Conservation (phyloP, 2,888 invertebrate species). For the Rutpela maculata region DNA sequence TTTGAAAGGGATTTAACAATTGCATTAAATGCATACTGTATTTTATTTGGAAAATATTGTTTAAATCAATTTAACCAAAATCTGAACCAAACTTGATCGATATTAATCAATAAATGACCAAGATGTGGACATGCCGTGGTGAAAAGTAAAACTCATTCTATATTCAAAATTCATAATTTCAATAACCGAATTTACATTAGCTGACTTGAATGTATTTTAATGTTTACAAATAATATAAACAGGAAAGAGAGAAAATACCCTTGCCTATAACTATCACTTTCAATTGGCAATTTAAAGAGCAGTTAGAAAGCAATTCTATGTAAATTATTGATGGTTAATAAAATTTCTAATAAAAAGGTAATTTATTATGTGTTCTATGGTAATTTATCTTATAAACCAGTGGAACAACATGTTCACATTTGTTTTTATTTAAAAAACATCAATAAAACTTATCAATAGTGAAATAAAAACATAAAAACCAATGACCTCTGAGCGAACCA, state of each 20-base stretch:
- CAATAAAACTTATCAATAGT: slow-evolving; percentile 2
- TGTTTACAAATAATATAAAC: background rate
- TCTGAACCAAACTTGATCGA: too few species aligned
- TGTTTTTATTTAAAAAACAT: background rate
- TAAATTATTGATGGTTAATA: slow-evolving; percentile 16
- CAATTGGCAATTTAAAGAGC: background rate
- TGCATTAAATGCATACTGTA: too few species aligned
- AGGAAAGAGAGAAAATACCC: slow-evolving; percentile 7
- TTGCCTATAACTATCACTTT: background rate
- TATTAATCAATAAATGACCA: too few species aligned
- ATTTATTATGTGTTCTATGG: background rate
- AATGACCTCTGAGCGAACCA: slow-evolving; percentile 17
- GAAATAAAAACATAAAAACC: slow-evolving; percentile 24
- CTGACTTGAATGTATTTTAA: too few species aligned
- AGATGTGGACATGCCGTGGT: too few species aligned
- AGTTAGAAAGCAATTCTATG: slow-evolving; percentile 14
- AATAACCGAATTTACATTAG: too few species aligned
- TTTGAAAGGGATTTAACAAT: too few species aligned
- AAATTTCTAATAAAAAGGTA: background rate
- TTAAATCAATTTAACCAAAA: too few species aligned
- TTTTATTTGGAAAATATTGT: too few species aligned
- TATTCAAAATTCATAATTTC: too few species aligned
- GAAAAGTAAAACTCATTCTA: too few species aligned
- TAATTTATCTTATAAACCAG: slow-evolving; percentile 20
- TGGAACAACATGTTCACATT: slow-evolving; percentile 17